Evolutionary conservation across 64 coral and sea anemone species (phyloP).

Genomic region (Montipora capricornis): DNA sequence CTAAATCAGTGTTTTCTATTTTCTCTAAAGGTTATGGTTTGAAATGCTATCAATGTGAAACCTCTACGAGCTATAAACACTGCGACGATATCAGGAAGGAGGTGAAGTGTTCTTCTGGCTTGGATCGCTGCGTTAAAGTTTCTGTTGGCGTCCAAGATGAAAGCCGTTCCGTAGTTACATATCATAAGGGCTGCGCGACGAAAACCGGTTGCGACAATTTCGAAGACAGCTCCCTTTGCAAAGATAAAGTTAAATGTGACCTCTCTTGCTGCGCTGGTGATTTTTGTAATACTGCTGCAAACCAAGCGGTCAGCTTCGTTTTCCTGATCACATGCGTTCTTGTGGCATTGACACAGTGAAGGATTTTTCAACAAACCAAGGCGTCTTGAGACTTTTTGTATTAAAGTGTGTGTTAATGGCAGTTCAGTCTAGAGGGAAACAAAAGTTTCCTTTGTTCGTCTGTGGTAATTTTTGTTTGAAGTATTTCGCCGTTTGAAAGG

Average conservation of each 20-base stretch:
- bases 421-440: too few species aligned
- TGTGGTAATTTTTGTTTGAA: too few species aligned
- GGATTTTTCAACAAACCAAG: too few species aligned
- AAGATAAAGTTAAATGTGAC: not conserved
- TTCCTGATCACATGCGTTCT: slow-evolving; percentile 11
- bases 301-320: slow-evolving; percentile 1
- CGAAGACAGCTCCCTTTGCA: not conserved
- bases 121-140: not conserved
- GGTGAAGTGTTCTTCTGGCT: not conserved
- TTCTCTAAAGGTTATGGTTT: too few species aligned
- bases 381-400: too few species aligned
- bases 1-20: not conserved
- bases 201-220: not conserved
- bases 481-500: too few species aligned
- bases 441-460: too few species aligned
- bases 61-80: too few species aligned
- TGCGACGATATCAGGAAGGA: not conserved
- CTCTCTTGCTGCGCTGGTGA: slow-evolving; percentile 10
- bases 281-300: slow-evolving; percentile 28
- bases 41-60: too few species aligned
- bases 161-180: not conserved
- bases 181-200: not conserved
- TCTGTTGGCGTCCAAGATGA: not conserved
- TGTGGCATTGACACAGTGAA: not conserved
- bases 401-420: too few species aligned